Percentiles rank a stretch among this genome's conserved stretches.
Conservation (phyloP, 2,888 invertebrate genomes). For the Xestia rhomboidea region DNA sequence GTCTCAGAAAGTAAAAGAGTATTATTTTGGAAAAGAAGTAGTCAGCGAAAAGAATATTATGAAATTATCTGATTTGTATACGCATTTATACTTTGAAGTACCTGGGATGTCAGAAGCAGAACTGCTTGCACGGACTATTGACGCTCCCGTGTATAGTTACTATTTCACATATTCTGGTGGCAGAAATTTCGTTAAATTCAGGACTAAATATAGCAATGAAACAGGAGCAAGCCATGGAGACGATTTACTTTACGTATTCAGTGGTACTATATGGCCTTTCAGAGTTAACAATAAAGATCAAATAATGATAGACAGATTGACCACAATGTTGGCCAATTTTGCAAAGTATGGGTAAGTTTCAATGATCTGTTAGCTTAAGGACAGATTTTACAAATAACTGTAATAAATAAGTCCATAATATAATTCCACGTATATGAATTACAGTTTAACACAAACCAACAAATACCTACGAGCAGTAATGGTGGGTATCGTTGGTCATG, state of each 20-base stretch:
- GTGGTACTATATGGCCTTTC: slow-evolving; percentile 76
- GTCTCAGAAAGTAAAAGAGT: slow-evolving; percentile 75
- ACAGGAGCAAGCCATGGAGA: slow-evolving; percentile 83
- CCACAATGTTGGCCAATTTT: slow-evolving; percentile 83
- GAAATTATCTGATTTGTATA: slow-evolving; percentile 80
- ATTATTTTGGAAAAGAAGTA: slow-evolving; percentile 86
- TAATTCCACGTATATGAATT: not conserved
- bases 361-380: too few species aligned
- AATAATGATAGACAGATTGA: slow-evolving; percentile 78
- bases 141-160: slow-evolving; percentile 79
- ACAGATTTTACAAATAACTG: not conserved
- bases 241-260: slow-evolving; percentile 82
- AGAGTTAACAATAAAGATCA: slow-evolving; percentile 73
- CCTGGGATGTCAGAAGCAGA: slow-evolving; percentile 81
- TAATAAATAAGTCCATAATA: not conserved
- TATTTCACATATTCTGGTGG: slow-evolving; percentile 82
- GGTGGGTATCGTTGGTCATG: not conserved
- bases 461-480: not conserved
- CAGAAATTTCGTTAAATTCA: slow-evolving; percentile 80
- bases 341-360: slow-evolving; percentile 83
- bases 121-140: slow-evolving; percentile 63
- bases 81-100: slow-evolving; percentile 82
- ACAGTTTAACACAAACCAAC: not conserved
- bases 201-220: slow-evolving; percentile 70
- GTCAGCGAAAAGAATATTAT: slow-evolving; percentile 75